Evolutionary conservation across 1,140 invertebrate species (phyloP).

Genomic region (Drosophila prosaltans): DNA sequence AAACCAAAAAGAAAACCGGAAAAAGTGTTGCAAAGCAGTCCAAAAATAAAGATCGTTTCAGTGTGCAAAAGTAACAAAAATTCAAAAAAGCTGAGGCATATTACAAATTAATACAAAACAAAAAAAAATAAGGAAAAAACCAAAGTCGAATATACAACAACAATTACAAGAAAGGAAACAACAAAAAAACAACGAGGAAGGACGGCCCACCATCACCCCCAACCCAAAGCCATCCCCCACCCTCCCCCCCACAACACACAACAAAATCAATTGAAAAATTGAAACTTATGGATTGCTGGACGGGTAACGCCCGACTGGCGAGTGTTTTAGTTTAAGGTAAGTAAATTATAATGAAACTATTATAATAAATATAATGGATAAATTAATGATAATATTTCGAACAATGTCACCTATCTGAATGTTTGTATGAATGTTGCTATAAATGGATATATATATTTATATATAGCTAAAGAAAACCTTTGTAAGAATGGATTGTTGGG

Average conservation of each 20-base stretch:
- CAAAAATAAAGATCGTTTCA: conserved; percentile 43
- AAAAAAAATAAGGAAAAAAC: neutral
- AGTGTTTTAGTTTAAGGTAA: conserved; percentile 84
- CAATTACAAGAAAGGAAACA: conserved; percentile 41
- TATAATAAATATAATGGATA: no score
- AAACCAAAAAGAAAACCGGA: neutral
- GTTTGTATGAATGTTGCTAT: no score
- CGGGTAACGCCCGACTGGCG: conserved; percentile 84
- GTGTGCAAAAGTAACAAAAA: conserved; percentile 52
- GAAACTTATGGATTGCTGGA: conserved; percentile 84
- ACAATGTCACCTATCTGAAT: no score
- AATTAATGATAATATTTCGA: neutral
- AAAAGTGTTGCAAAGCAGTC: conserved; percentile 65
- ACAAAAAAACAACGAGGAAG: conserved; percentile 41
- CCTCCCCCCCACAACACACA: conserved; percentile 21
- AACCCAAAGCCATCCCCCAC: conserved; percentile 13
- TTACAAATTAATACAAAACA: no score
- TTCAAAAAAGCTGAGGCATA: neutral
- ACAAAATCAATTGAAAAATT: conserved; percentile 81
- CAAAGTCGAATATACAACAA: conserved; percentile 29
- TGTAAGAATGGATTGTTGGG: no score
- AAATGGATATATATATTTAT: no score
- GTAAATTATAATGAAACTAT: conserved; percentile 25
- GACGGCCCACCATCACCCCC: conserved; percentile 5
- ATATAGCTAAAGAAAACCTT: no score